Evolutionary conservation across 53 echinoderm and acorn worm genomes (phyloP).

Genomic region (Paelopatides confundens): DNA sequence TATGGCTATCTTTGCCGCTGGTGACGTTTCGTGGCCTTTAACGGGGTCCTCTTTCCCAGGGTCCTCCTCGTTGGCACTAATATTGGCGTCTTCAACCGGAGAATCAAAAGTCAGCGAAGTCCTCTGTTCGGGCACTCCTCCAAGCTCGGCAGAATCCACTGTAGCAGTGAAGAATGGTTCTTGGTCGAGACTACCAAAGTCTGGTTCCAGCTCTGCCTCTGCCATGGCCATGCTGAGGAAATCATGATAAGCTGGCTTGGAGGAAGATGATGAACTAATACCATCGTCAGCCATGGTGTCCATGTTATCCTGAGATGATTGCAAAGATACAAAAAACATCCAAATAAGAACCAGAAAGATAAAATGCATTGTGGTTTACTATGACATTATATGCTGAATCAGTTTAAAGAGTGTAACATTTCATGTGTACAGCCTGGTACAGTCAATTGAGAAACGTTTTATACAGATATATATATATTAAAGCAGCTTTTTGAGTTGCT

Average conservation of each 20-base stretch:
- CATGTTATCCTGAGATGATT: background rate
- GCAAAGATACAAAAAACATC: background rate
- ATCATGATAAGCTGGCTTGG: conserved; percentile 32
- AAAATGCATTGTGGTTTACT: too few species aligned
- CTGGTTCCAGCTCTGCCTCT: conserved; percentile 53
- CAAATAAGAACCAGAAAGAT: too few species aligned
- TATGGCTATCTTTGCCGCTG: background rate
- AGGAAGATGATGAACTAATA: background rate
- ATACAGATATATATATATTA: too few species aligned
- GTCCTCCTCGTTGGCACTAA: background rate
- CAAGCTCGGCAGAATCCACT: conserved; percentile 12
- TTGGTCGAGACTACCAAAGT: conserved; percentile 29
- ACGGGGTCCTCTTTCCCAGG: background rate
- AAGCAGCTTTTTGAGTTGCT: too few species aligned
- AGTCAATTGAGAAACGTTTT: too few species aligned
- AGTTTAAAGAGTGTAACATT: background rate
- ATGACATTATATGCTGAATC: background rate
- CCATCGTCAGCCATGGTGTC: background rate
- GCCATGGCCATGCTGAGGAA: conserved; percentile 58
- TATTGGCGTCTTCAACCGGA: background rate
- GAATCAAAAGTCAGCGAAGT: conserved; percentile 1
- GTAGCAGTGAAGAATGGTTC: conserved; percentile 2
- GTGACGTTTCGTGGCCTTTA: background rate
- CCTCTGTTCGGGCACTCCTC: conserved; percentile 23
- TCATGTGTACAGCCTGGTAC: too few species aligned